Conservation (phyloP, 2,797 vertebrate genomes). For the Cossypha heuglini region DNA sequence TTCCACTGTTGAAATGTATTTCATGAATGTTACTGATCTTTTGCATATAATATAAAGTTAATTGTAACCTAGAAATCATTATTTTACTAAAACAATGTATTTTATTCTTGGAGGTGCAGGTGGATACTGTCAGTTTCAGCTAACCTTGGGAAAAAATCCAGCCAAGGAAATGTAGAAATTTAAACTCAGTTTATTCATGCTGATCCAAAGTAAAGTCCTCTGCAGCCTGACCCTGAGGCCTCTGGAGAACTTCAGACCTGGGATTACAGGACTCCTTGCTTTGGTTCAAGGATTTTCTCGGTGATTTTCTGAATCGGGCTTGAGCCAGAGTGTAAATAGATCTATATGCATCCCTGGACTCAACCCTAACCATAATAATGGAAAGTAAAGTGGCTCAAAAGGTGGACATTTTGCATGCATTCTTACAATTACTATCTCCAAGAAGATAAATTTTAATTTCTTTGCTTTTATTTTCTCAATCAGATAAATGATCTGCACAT, state of each 20-base stretch:
- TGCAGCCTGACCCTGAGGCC: neutral
- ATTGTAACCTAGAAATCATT: neutral
- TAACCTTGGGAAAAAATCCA: neutral
- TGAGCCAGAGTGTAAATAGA: neutral
- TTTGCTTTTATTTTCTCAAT: neutral
- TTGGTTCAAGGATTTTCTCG: neutral
- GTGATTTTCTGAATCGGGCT: neutral
- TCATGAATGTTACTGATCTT: neutral
- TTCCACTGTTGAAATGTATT: neutral
- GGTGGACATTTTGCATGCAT: neutral
- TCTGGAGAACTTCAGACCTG: neutral
- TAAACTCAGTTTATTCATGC: neutral
- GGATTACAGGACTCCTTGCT: neutral
- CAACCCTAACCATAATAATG: neutral
- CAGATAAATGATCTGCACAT: neutral
- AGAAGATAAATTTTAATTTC: neutral
- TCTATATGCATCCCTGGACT: neutral
- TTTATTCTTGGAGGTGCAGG: neutral
- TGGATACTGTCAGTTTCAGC: neutral
- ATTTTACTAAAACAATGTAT: neutral
- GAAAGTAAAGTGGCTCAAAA: neutral
- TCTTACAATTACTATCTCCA: neutral
- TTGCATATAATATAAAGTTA: neutral
- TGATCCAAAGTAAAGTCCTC: neutral
- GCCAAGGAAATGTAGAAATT: neutral